Percentiles rank a stretch among this genome's conserved stretches.
Conservation (phyloP, 2,888 invertebrate species). For the Cotesia congregata region DNA sequence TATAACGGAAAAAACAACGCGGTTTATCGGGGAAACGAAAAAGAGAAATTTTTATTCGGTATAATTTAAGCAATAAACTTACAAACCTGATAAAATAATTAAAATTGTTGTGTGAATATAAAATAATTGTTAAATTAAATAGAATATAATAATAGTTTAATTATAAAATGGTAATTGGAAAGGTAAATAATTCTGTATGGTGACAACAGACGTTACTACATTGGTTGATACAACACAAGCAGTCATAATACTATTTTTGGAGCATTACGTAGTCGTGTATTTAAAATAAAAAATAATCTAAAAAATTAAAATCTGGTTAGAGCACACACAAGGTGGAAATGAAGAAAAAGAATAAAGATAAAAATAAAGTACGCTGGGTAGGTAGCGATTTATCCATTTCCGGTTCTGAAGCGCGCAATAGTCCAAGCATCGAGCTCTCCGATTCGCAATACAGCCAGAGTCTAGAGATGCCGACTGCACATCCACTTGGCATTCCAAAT, state of each 20-base stretch:
- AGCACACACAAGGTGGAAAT: neutral
- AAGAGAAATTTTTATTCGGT: neutral
- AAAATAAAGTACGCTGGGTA: constrained; percentile 18
- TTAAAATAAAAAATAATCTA: constrained; percentile 5
- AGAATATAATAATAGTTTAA: neutral
- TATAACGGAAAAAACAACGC: neutral
- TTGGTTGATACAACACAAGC: neutral
- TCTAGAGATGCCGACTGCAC: constrained; percentile 32
- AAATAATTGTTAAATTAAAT: neutral
- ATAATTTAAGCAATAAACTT: neutral
- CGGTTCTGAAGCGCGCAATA: constrained; percentile 36
- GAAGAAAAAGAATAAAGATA: constrained; percentile 7
- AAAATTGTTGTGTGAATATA: neutral
- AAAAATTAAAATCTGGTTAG: constrained; percentile 3
- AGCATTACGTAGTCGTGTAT: constrained; percentile 30
- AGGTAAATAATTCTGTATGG: constrained; percentile 1
- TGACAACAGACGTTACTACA: neutral
- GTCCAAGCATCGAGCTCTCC: constrained; percentile 46
- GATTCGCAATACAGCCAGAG: constrained; percentile 7
- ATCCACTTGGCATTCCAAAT: constrained; percentile 40
- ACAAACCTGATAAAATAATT: neutral
- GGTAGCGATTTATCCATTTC: constrained; percentile 33
- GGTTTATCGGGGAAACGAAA: neutral
- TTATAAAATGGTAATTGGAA: neutral
- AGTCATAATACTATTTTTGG: constrained; percentile 36